phyloP scores from a whole-genome alignment of 2,113 vertebrate genomes.

The Aegotheles bennettii region DNA sequence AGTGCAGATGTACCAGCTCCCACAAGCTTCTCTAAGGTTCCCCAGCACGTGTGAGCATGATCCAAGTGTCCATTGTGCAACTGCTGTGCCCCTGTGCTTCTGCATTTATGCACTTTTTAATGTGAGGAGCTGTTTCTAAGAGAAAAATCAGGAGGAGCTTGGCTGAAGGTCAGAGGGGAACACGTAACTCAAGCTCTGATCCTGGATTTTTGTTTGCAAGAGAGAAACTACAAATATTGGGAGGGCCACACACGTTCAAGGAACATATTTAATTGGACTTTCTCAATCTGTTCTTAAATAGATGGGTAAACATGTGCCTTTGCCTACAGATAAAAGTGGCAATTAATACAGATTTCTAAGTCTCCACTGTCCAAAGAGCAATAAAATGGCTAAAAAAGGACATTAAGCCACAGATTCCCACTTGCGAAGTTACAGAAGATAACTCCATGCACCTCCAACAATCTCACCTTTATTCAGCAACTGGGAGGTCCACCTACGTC shows the following conservation, averaged over 20 bases:
- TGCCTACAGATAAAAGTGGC: neutral
- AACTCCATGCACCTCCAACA: neutral
- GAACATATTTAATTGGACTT: neutral
- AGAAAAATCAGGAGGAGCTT: neutral
- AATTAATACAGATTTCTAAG: neutral
- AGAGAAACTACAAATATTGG: neutral
- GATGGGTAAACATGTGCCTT: neutral
- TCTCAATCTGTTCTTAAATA: neutral
- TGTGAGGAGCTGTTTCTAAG: neutral
- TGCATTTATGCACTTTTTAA: neutral
- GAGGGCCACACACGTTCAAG: neutral
- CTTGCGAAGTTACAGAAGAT: neutral
- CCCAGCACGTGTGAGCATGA: neutral
- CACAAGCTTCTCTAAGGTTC: neutral
- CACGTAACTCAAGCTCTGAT: neutral
- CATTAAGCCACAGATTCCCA: neutral
- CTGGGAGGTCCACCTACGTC: neutral
- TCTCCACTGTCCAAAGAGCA: neutral
- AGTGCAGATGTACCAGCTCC: neutral
- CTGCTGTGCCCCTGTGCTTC: fast-evolving
- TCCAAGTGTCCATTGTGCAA: neutral
- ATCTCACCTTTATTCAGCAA: neutral
- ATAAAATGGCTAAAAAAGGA: neutral
- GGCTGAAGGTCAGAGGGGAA: neutral
- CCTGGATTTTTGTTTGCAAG: neutral